phyloP scores from a whole-genome alignment of 1,140 invertebrate genomes.

The Pachypsylla venusta region DNA sequence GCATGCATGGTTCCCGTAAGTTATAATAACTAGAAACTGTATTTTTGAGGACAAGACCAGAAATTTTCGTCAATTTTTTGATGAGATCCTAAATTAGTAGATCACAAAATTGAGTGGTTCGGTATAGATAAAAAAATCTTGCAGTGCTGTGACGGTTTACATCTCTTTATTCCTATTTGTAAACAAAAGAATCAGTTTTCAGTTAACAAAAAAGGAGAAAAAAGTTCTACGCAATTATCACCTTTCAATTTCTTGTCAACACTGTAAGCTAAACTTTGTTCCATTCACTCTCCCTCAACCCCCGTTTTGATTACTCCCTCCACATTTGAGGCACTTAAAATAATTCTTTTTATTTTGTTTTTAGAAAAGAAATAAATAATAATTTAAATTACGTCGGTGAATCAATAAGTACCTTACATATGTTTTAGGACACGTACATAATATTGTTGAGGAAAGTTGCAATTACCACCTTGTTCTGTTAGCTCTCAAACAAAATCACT shows the following conservation, averaged over 20 bases:
- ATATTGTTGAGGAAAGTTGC: too few species aligned
- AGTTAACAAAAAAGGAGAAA: not conserved
- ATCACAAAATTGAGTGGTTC: too few species aligned
- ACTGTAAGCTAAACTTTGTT: not conserved
- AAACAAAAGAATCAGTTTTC: not conserved
- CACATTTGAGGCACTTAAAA: conserved; percentile 5
- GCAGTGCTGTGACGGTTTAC: not conserved
- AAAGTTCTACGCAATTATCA: not conserved
- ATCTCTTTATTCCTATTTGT: not conserved
- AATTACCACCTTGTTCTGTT: too few species aligned
- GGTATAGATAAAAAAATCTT: not conserved
- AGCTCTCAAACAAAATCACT: too few species aligned
- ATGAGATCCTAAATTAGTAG: too few species aligned
- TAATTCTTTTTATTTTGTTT: not conserved
- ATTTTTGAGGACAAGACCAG: too few species aligned
- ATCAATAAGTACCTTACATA: too few species aligned
- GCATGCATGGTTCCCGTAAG: too few species aligned
- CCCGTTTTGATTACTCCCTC: conserved; percentile 5
- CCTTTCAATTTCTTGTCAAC: not conserved
- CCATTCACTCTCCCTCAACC: not conserved
- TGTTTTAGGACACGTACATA: too few species aligned
- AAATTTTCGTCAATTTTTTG: too few species aligned
- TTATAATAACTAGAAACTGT: too few species aligned
- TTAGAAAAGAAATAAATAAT: not conserved
- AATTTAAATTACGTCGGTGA: too few species aligned